phyloP scores from a whole-genome alignment of 1,140 invertebrate species.

The Psilanteris sp. region DNA sequence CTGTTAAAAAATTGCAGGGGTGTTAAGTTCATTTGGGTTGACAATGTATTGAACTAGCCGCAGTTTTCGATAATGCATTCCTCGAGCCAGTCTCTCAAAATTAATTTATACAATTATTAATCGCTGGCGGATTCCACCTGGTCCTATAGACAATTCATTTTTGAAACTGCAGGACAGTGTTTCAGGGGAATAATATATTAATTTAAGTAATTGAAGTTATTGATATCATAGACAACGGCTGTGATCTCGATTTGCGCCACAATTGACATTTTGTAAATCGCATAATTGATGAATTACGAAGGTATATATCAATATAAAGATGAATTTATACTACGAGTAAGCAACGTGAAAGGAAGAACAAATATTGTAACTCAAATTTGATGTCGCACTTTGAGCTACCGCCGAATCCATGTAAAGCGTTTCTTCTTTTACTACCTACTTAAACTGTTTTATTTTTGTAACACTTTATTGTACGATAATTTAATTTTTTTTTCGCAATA shows the following conservation, averaged over 20 bases:
- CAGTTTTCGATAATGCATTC: slow-evolving; percentile 17
- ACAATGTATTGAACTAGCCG: slow-evolving; percentile 13
- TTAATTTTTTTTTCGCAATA: slow-evolving; percentile 46
- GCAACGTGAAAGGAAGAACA: background rate
- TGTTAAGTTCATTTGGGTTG: slow-evolving; percentile 14
- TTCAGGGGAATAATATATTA: background rate
- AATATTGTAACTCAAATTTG: slow-evolving; percentile 8
- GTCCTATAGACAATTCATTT: too few species aligned
- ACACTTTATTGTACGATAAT: slow-evolving; percentile 50
- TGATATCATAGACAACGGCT: slow-evolving; percentile 20
- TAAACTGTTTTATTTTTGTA: slow-evolving; percentile 59
- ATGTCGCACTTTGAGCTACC: slow-evolving; percentile 11
- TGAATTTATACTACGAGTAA: slow-evolving; percentile 12
- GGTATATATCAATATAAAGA: slow-evolving; percentile 17
- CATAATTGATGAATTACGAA: slow-evolving; percentile 1
- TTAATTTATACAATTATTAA: too few species aligned
- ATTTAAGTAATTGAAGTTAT: too few species aligned
- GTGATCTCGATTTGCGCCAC: slow-evolving; percentile 23
- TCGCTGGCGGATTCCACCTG: too few species aligned
- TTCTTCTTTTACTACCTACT: slow-evolving; percentile 42
- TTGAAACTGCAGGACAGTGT: slow-evolving; percentile 50
- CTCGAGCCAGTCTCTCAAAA: background rate
- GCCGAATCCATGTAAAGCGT: slow-evolving; percentile 12
- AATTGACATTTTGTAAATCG: slow-evolving; percentile 28
- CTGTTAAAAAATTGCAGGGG: too few species aligned